A percentile compares a stretch with the other conserved stretches of the same genome.
Conservation (phyloP, 2,113 vertebrate genomes). For the Nyctereutes procyonoides region DNA sequence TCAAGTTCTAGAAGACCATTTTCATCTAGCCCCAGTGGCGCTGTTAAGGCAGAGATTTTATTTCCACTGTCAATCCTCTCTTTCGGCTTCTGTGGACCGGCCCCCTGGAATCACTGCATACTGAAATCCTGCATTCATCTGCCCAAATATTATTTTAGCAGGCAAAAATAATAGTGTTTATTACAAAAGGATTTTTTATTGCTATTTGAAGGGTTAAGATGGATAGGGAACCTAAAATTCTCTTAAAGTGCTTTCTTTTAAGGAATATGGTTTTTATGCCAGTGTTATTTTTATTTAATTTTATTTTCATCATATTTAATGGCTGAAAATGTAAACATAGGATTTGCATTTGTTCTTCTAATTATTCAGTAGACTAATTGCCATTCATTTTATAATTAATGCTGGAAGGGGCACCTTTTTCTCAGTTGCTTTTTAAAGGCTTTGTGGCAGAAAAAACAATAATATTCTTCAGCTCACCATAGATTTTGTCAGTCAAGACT, state of each 20-base stretch:
- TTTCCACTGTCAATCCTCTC: conserved; percentile 77
- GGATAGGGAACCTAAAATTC: background rate
- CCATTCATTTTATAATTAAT: conserved; percentile 69
- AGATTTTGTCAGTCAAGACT: background rate
- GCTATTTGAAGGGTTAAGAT: conserved; percentile 27
- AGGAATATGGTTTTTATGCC: conserved; percentile 54
- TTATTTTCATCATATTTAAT: conserved; percentile 56
- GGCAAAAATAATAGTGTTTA: background rate
- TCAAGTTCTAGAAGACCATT: conserved; percentile 85
- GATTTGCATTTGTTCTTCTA: conserved; percentile 62
- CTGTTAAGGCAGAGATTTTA: conserved; percentile 76
- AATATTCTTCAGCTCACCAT: background rate
- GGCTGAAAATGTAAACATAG: conserved; percentile 13
- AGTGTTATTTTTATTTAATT: conserved; percentile 57
- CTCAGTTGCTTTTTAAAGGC: conserved; percentile 62
- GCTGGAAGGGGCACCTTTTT: conserved; percentile 67
- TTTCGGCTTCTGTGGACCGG: conserved; percentile 45
- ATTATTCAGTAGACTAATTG: conserved; percentile 74
- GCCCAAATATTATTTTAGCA: background rate
- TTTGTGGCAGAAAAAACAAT: background rate
- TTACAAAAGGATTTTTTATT: conserved; percentile 27
- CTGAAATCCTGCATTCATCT: conserved; percentile 24
- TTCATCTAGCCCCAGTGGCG: conserved; percentile 73
- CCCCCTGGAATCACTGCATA: background rate
- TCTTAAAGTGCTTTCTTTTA: background rate